A percentile compares a stretch with the other conserved stretches of the same genome.
Conservation (phyloP, 2,888 invertebrate species). For the Polydrusus cervinus region DNA sequence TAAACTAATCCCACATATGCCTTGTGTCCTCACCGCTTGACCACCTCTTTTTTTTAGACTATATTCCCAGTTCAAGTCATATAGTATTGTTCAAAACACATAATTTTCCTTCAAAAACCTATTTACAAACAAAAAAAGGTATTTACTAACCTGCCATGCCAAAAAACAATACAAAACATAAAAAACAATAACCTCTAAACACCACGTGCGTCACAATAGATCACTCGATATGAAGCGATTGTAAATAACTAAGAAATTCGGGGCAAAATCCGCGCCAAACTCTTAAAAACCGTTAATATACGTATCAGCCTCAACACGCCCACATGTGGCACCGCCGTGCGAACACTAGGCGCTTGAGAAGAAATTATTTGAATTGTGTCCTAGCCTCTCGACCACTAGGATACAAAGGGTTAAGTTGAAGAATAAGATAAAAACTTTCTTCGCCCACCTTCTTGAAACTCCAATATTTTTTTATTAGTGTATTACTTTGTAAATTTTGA, state of each 20-base stretch:
- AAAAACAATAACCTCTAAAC: constrained; percentile 4
- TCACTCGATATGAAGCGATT: not conserved
- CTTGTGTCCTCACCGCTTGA: constrained; percentile 25
- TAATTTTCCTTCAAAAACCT: constrained; percentile 1
- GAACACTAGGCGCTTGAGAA: no score
- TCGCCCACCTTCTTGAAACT: no score
- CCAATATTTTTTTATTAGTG: no score
- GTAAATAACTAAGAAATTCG: not conserved
- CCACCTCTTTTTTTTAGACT: constrained; percentile 1
- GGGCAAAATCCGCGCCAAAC: not conserved
- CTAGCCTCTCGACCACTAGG: no score
- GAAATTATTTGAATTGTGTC: no score
- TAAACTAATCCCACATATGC: constrained; percentile 3
- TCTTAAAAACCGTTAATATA: not conserved
- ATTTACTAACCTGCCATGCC: constrained; percentile 6
- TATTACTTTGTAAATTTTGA: no score
- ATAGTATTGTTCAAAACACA: not conserved
- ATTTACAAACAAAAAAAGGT: constrained; percentile 1
- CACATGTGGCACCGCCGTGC: no score
- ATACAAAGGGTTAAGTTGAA: no score
- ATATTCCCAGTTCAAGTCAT: not conserved
- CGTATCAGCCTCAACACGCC: constrained; percentile 1
- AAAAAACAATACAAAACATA: not conserved
- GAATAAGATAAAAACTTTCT: no score
- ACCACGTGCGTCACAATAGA: not conserved